Conservation (phyloP, 1,140 invertebrate species). For the Drosophila sucinea region DNA sequence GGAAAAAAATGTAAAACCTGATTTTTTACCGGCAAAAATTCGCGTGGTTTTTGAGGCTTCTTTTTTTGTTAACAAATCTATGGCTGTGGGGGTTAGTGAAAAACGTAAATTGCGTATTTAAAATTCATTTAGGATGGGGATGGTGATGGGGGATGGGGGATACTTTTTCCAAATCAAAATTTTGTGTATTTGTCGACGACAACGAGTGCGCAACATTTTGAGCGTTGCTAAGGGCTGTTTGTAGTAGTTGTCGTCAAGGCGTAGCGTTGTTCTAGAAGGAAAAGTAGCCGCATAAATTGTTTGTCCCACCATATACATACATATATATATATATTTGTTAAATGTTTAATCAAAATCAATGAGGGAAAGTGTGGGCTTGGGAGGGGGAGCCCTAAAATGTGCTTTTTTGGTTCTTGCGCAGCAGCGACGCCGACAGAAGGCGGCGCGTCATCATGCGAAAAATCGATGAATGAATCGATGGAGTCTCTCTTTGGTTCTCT, state of each 20-base stretch:
- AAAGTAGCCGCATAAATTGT: slow-evolving; percentile 40
- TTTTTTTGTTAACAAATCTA: neutral
- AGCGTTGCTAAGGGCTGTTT: slow-evolving; percentile 77
- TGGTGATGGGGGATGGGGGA: slow-evolving; percentile 25
- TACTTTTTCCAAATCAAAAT: slow-evolving; percentile 56
- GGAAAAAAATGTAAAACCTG: slow-evolving; percentile 71
- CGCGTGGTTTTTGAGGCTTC: slow-evolving; percentile 68
- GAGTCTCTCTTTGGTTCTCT: slow-evolving; percentile 29
- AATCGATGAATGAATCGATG: slow-evolving; percentile 83
- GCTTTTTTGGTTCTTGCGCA: slow-evolving; percentile 65
- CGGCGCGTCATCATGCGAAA: slow-evolving; percentile 70
- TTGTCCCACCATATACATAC: slow-evolving; percentile 9
- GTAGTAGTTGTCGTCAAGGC: slow-evolving; percentile 63
- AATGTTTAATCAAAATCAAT: slow-evolving; percentile 54
- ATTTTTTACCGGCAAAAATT: slow-evolving; percentile 81
- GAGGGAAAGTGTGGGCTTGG: neutral
- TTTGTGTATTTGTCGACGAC: slow-evolving; percentile 74
- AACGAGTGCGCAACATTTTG: slow-evolving; percentile 55
- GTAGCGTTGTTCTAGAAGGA: slow-evolving; percentile 50
- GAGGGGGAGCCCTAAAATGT: slow-evolving; percentile 54
- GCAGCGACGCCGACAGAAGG: slow-evolving; percentile 36
- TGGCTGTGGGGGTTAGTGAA: slow-evolving; percentile 22
- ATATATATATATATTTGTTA: slow-evolving; percentile 51
- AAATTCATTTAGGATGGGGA: slow-evolving; percentile 42
- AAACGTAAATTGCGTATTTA: slow-evolving; percentile 64